Evolutionary conservation across 1,140 invertebrate species (phyloP).

Genomic region (Hylaeus anthracinus): DNA sequence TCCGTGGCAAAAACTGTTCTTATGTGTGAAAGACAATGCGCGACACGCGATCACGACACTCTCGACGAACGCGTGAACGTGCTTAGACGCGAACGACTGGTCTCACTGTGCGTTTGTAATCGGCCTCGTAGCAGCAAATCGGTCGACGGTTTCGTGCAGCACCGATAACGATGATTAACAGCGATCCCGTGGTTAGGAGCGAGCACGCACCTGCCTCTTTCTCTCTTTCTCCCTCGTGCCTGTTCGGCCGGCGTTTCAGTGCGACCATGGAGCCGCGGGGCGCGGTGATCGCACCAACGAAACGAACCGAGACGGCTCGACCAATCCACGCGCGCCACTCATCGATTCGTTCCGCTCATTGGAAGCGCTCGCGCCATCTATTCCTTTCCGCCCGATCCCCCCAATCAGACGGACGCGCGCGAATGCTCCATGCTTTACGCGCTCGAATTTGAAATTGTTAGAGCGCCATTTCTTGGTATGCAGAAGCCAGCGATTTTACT

Average conservation of each 20-base stretch:
- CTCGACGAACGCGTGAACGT: not conserved
- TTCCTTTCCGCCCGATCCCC: not conserved
- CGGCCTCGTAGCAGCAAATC: slow-evolving; percentile 15
- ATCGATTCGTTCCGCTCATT: not conserved
- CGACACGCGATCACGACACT: slow-evolving; percentile 21
- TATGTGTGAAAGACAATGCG: not conserved
- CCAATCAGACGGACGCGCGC: slow-evolving; percentile 45
- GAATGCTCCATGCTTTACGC: not conserved
- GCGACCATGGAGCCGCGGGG: not conserved
- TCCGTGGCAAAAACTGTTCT: not conserved
- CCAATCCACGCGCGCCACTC: not conserved
- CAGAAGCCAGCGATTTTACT: too few species aligned
- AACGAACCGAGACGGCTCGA: not conserved
- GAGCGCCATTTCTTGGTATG: not conserved
- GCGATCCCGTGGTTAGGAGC: slow-evolving; percentile 19
- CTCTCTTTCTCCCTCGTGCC: slow-evolving; percentile 6
- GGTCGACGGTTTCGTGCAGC: slow-evolving; percentile 27
- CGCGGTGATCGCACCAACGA: slow-evolving; percentile 1
- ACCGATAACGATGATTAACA: slow-evolving; percentile 37
- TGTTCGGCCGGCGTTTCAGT: not conserved
- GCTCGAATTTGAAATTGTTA: not conserved
- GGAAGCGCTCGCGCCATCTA: slow-evolving; percentile 28
- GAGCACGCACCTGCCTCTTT: slow-evolving; percentile 20
- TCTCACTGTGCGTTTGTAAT: slow-evolving; percentile 9
- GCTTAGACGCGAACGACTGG: not conserved